Evolutionary conservation across 2,888 invertebrate genomes (phyloP).

Genomic region (Lycophotia porphyrea): DNA sequence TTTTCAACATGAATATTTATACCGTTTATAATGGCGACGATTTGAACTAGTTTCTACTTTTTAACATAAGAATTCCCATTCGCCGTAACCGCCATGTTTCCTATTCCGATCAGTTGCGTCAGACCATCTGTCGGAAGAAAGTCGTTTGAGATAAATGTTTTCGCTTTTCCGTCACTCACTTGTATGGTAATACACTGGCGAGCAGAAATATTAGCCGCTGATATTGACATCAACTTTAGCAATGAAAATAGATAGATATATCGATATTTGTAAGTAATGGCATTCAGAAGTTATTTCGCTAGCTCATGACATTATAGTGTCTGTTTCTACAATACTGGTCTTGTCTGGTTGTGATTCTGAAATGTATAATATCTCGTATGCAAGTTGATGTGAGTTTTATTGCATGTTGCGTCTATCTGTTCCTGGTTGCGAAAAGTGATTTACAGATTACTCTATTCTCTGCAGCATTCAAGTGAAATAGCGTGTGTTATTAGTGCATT

Average conservation of each 20-base stretch:
- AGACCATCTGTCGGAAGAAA: conserved; percentile 71
- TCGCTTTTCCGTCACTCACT: conserved; percentile 69
- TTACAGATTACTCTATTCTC: conserved; percentile 43
- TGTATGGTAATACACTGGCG: conserved; percentile 60
- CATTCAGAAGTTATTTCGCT: conserved; percentile 19
- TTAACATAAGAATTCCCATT: conserved; percentile 68
- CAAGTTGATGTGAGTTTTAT: conserved; percentile 25
- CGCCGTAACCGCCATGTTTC: conserved; percentile 57
- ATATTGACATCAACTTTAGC: not conserved
- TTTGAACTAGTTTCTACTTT: conserved; percentile 65
- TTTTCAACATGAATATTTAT: conserved; percentile 64
- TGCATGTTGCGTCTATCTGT: conserved; percentile 46
- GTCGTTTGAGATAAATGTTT: conserved; percentile 70
- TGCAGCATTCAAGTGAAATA: conserved; percentile 41
- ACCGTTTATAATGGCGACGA: conserved; percentile 42
- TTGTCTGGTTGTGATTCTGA: conserved; percentile 38
- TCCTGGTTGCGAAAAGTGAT: conserved; percentile 60
- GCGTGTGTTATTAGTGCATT: conserved; percentile 5
- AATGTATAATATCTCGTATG: conserved; percentile 40
- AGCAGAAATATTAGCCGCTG: conserved; percentile 24
- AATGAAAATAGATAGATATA: conserved; percentile 7
- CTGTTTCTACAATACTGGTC: conserved; percentile 16
- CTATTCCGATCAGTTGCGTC: conserved; percentile 71
- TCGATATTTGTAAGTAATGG: not conserved
- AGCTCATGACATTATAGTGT: conserved; percentile 21